Conservation (phyloP, 2,113 vertebrate genomes). For the Thermophis baileyi region DNA sequence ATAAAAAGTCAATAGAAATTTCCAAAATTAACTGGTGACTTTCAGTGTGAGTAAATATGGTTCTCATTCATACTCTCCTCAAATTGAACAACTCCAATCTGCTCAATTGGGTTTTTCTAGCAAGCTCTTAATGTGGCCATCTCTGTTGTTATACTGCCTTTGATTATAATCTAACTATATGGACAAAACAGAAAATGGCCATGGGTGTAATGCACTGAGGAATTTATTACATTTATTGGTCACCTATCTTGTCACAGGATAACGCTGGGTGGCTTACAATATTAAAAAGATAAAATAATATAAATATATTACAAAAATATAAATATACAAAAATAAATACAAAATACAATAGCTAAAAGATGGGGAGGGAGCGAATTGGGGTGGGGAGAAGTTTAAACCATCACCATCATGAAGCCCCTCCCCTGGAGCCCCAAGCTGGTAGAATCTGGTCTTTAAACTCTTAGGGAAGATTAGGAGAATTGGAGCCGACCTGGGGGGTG, state of each 20-base stretch:
- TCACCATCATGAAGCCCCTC: background rate
- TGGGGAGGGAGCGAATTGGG: background rate
- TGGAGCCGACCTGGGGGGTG: too few species aligned
- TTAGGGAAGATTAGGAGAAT: background rate
- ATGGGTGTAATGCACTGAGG: background rate
- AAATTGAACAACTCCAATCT: background rate
- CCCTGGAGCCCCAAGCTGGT: background rate
- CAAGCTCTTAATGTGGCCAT: background rate
- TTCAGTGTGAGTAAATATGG: background rate
- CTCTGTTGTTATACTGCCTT: background rate
- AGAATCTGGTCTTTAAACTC: too few species aligned
- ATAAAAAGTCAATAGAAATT: background rate
- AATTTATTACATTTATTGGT: background rate
- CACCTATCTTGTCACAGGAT: background rate
- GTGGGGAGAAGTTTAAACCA: background rate
- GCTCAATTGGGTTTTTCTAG: background rate
- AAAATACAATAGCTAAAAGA: background rate
- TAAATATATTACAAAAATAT: background rate
- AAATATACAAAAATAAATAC: background rate
- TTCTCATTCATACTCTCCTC: background rate
- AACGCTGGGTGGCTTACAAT: background rate
- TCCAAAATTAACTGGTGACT: background rate
- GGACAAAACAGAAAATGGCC: background rate
- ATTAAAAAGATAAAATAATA: background rate
- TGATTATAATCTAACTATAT: background rate